Conservation (phyloP, 2,113 vertebrate species). For the Vimba vimba region DNA sequence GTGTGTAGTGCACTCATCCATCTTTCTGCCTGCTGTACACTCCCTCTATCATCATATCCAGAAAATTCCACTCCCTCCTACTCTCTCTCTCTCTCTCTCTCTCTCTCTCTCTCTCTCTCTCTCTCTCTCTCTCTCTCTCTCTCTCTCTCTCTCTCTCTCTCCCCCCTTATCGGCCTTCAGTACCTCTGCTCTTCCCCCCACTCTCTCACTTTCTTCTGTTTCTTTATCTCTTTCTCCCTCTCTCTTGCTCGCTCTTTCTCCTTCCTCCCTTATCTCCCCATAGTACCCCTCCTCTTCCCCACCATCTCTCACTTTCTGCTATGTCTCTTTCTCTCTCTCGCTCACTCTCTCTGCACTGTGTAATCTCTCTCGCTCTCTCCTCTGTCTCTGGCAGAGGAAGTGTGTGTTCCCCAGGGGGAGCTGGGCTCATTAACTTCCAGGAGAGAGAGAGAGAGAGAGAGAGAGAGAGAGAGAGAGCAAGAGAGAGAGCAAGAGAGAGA, state of each 20-base stretch:
- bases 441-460: conserved; percentile 69
- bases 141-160: conserved; percentile 67
- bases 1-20: conserved; percentile 75
- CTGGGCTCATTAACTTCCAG: conserved; percentile 69
- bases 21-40: conserved; percentile 65
- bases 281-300: conserved; percentile 65
- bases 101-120: conserved; percentile 67
- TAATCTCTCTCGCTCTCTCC: conserved; percentile 58
- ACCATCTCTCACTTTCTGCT: conserved; percentile 49
- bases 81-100: conserved; percentile 61
- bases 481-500: conserved; percentile 42
- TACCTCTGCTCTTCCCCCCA: conserved; percentile 59
- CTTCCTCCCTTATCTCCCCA: conserved; percentile 59
- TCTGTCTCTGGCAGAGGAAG: conserved; percentile 65
- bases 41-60: conserved; percentile 70
- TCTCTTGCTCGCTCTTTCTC: conserved; percentile 57
- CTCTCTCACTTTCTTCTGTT: conserved; percentile 62
- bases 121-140: conserved; percentile 67
- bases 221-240: conserved; percentile 39
- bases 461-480: conserved; percentile 46
- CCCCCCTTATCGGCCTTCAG: conserved; percentile 66
- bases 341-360: conserved; percentile 47
- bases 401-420: conserved; percentile 65
- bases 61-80: conserved; percentile 51
- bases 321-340: conserved; percentile 39